Evolutionary conservation across 2,888 invertebrate species (phyloP).

Genomic region (Idaea dimidiata): DNA sequence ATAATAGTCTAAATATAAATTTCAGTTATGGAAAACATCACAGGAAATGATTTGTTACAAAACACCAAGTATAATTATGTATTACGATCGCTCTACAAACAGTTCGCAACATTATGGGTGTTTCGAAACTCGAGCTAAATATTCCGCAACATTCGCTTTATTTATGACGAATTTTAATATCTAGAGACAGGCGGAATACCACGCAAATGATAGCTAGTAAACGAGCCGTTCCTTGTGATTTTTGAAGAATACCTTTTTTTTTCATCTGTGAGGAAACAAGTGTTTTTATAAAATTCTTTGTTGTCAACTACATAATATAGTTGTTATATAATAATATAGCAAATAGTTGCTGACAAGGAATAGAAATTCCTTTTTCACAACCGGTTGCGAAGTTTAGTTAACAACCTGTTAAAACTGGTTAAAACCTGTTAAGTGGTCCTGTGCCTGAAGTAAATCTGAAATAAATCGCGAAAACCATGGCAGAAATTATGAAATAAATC

Average conservation of each 20-base stretch:
- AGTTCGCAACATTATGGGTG: not conserved
- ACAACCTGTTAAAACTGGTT: too few species aligned
- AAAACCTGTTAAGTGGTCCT: too few species aligned
- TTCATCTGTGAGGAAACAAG: not conserved
- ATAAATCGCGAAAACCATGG: too few species aligned
- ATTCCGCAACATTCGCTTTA: slow-evolving; percentile 17
- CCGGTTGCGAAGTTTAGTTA: too few species aligned
- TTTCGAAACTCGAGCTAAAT: not conserved
- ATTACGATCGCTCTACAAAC: not conserved
- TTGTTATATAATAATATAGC: too few species aligned
- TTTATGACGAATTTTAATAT: not conserved
- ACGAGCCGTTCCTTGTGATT: not conserved
- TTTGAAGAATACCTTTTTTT: not conserved
- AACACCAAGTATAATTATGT: not conserved
- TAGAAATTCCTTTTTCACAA: too few species aligned
- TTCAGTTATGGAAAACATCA: slow-evolving; percentile 4
- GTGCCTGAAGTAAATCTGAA: too few species aligned
- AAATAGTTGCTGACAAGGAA: too few species aligned
- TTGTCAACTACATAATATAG: too few species aligned
- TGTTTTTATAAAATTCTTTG: too few species aligned
- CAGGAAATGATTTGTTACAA: slow-evolving; percentile 1
- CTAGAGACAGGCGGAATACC: not conserved
- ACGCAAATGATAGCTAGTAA: not conserved
- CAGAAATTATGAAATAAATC: too few species aligned
- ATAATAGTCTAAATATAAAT: not conserved